phyloP scores from a whole-genome alignment of 2,888 invertebrate species.

The Oscheius sp. region DNA sequence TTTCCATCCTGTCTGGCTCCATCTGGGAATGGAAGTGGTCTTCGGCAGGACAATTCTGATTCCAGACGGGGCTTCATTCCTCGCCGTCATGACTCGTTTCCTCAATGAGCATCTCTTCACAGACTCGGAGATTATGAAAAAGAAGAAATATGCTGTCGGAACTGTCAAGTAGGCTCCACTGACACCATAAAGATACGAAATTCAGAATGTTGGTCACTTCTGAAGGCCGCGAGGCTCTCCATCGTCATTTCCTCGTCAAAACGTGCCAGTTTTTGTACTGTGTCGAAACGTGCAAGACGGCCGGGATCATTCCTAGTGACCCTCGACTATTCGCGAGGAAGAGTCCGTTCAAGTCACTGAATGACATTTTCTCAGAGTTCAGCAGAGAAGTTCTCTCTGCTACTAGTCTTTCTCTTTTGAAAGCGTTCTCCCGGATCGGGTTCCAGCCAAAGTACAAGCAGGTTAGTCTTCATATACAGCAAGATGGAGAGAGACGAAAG shows the following conservation, averaged over 20 bases:
- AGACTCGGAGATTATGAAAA: constrained; percentile 43
- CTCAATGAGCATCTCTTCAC: constrained; percentile 49
- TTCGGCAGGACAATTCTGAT: constrained; percentile 40
- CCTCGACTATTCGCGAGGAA: constrained; percentile 44
- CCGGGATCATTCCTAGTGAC: constrained; percentile 40
- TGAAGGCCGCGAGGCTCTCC: constrained; percentile 47
- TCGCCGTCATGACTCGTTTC: constrained; percentile 39
- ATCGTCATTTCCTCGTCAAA: constrained; percentile 45
- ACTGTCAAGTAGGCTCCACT: constrained; percentile 49
- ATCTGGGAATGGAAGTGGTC: constrained; percentile 48
- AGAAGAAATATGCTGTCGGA: constrained; percentile 55
- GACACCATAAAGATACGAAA: neutral
- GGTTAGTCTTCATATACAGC: neutral
- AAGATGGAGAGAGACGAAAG: too few relatives aligned
- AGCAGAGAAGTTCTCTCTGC: constrained; percentile 47
- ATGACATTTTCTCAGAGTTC: constrained; percentile 45
- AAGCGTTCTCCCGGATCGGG: constrained; percentile 46
- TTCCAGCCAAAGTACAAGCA: constrained; percentile 44
- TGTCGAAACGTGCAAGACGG: constrained; percentile 39
- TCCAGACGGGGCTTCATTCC: constrained; percentile 26
- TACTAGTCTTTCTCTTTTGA: constrained; percentile 36
- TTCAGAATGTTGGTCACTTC: constrained; percentile 45
- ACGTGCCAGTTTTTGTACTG: constrained; percentile 44
- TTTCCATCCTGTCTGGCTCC: constrained; percentile 55
- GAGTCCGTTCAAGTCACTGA: constrained; percentile 41